These are phyloP conservation scores for Forbesichthys papilliferus DNA, from an alignment of 2,113 vertebrate species.

Conservation along the genomic window DNA sequence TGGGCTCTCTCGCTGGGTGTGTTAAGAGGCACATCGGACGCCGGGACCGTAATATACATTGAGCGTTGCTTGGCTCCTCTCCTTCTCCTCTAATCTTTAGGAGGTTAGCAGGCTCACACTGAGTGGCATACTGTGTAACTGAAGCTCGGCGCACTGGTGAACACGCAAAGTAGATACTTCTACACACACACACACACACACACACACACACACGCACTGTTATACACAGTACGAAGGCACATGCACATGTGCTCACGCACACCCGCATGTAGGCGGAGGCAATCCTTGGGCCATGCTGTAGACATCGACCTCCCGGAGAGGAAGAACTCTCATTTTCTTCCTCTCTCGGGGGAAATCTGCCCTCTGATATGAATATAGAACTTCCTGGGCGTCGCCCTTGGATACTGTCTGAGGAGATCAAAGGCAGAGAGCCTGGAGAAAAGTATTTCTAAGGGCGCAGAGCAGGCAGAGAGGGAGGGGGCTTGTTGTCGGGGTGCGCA, in stretches of 20 bases:
- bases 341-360: conserved; percentile 76
- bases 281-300: conserved; percentile 53
- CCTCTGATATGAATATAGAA: conserved; percentile 72
- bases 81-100: conserved; percentile 25
- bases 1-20: conserved; percentile 47
- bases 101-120: conserved; percentile 18
- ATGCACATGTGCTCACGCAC: background rate
- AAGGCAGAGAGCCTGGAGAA: conserved; percentile 61
- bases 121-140: background rate
- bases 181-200: conserved; percentile 13
- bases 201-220: conserved; percentile 5
- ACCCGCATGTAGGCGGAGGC: conserved; percentile 43
- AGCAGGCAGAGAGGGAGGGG: conserved; percentile 40
- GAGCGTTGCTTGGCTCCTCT: conserved; percentile 36
- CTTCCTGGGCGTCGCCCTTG: conserved; percentile 68
- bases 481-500: background rate
- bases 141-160: background rate
- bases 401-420: conserved; percentile 75
- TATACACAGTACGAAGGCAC: background rate
- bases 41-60: conserved; percentile 49
- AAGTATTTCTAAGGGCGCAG: conserved; percentile 50
- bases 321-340: conserved; percentile 73
- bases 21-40: conserved; percentile 63
- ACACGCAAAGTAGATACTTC: background rate
- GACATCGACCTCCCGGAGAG: conserved; percentile 63